These are phyloP conservation scores for Lithobates sylvaticus DNA, from an alignment of 2,797 vertebrate genomes.

Conservation along the genomic window DNA sequence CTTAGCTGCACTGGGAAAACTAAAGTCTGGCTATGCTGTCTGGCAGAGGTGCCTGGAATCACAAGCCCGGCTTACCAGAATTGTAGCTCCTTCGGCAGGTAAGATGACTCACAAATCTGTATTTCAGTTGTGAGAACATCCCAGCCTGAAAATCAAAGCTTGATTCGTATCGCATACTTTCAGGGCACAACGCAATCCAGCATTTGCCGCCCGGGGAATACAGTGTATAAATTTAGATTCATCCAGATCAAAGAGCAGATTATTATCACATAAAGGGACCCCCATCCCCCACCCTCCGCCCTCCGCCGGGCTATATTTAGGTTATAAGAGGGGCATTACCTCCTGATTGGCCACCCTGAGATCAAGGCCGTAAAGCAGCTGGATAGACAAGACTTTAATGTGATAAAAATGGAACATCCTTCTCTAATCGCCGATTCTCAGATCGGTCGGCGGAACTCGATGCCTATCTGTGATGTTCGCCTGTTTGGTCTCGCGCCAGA, in stretches of 20 bases:
- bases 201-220: not conserved
- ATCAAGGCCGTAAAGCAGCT: conserved; percentile 24
- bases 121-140: no score
- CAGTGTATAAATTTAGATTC: conserved; percentile 3
- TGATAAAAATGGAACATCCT: conserved; percentile 16
- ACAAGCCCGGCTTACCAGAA: no score
- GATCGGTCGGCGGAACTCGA: conserved; percentile 3
- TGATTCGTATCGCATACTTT: not conserved
- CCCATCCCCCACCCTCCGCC: not conserved
- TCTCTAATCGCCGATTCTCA: conserved; percentile 14
- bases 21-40: no score
- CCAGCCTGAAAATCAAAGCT: not conserved
- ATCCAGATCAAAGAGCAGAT: conserved; percentile 20
- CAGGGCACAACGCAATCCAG: not conserved
- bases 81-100: no score
- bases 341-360: not conserved
- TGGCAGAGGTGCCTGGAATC: no score
- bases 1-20: no score
- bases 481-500: conserved; percentile 33
- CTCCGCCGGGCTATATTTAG: conserved; percentile 4
- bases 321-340: not conserved
- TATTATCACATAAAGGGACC: not conserved
- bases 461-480: conserved; percentile 12
- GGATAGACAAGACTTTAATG: conserved; percentile 17
- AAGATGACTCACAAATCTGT: no score